These are phyloP conservation scores for Eutrigla gurnardus DNA, from an alignment of 2,797 vertebrate species.

Conservation along the genomic window DNA sequence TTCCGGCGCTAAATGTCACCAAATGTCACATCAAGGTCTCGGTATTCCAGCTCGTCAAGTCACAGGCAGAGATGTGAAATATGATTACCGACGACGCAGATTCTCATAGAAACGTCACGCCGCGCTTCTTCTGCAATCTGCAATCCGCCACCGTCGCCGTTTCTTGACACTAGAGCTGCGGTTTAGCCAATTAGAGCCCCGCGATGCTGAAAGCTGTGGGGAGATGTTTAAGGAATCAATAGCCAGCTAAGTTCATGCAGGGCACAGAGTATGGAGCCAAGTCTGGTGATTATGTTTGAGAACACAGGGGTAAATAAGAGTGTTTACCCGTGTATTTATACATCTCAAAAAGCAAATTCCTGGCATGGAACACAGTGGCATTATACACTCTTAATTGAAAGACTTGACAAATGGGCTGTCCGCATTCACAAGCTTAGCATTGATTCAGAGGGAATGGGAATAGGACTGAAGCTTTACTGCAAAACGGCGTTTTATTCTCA, in stretches of 20 bases:
- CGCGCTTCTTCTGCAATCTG: not conserved
- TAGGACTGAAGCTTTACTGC: slow-evolving; percentile 37
- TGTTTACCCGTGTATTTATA: slow-evolving; percentile 74
- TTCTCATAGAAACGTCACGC: slow-evolving; percentile 7
- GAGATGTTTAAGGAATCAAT: slow-evolving; percentile 72
- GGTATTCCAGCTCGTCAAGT: slow-evolving; percentile 42
- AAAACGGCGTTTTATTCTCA: slow-evolving; percentile 56
- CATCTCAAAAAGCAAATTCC: slow-evolving; percentile 69
- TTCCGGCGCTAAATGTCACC: slow-evolving; percentile 78
- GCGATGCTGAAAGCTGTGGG: slow-evolving; percentile 53
- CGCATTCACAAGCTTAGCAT: slow-evolving; percentile 60
- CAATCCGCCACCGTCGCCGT: not conserved
- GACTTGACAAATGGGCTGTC: slow-evolving; percentile 73
- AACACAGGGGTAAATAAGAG: slow-evolving; percentile 71
- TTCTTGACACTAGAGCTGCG: slow-evolving; percentile 42
- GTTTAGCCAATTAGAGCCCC: slow-evolving; percentile 58
- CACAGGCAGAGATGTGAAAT: slow-evolving; percentile 53
- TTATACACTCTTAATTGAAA: slow-evolving; percentile 71
- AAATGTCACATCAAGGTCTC: slow-evolving; percentile 78
- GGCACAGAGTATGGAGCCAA: slow-evolving; percentile 64
- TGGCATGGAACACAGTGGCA: slow-evolving; percentile 52
- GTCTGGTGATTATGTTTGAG: slow-evolving; percentile 74
- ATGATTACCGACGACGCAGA: slow-evolving; percentile 47
- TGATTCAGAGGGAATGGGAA: slow-evolving; percentile 53
- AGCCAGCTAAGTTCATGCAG: slow-evolving; percentile 76